A percentile compares a stretch with the other conserved stretches of the same genome.
phyloP scores from a whole-genome alignment of 2,797 vertebrate genomes.

The Dendrocincla fuliginosa region DNA sequence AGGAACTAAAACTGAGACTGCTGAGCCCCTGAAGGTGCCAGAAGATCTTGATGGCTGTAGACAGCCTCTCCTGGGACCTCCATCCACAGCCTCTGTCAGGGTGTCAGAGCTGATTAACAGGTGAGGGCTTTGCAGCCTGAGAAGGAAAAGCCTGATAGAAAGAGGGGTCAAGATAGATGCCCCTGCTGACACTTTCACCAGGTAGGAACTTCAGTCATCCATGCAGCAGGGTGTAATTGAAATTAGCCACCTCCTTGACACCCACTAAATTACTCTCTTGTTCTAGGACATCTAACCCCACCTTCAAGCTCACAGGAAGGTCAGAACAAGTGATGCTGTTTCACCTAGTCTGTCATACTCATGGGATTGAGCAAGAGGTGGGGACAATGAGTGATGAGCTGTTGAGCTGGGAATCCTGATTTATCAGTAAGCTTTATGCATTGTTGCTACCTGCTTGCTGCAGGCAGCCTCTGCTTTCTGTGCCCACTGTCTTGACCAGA shows the following conservation, averaged over 20 bases:
- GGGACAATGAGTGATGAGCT: neutral
- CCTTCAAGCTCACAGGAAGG: neutral
- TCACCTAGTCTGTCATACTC: neutral
- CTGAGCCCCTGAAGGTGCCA: neutral
- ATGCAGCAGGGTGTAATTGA: neutral
- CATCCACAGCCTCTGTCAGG: neutral
- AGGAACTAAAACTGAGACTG: neutral
- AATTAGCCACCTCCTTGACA: neutral
- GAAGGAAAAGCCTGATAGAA: neutral
- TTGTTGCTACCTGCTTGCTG: neutral
- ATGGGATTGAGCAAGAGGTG: neutral
- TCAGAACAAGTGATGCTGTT: neutral
- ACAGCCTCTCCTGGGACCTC: neutral
- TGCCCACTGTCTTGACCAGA: neutral
- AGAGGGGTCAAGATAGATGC: neutral
- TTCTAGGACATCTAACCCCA: neutral
- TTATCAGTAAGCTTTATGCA: neutral
- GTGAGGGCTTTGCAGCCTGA: neutral
- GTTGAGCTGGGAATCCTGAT: neutral
- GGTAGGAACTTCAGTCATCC: neutral
- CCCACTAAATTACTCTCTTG: neutral
- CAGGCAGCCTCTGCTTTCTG: neutral
- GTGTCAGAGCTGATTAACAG: neutral
- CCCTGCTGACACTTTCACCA: neutral
- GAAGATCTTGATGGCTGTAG: neutral